These are phyloP conservation scores for Synergus gifuensis DNA, from an alignment of 2,888 invertebrate species.

Conservation along the genomic window DNA sequence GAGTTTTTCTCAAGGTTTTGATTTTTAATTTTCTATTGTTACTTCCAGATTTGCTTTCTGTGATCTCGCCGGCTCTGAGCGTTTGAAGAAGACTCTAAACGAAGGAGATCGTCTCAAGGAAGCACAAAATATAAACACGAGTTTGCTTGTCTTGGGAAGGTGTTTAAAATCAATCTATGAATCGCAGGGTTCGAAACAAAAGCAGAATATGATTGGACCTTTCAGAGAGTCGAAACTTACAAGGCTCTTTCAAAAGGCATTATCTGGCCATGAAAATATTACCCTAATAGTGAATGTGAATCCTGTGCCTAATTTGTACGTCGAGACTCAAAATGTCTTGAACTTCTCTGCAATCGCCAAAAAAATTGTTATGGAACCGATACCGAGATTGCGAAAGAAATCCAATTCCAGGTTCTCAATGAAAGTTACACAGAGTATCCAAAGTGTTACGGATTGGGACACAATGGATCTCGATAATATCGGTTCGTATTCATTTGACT, in stretches of 20 bases:
- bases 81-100: slow-evolving; percentile 89
- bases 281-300: slow-evolving; percentile 94
- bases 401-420: slow-evolving; percentile 70
- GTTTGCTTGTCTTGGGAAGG: slow-evolving; percentile 90
- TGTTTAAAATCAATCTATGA: slow-evolving; percentile 85
- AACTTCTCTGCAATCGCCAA: slow-evolving; percentile 91
- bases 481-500: slow-evolving; percentile 32
- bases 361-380: slow-evolving; percentile 79
- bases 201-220: slow-evolving; percentile 77
- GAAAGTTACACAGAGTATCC: slow-evolving; percentile 67
- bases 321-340: slow-evolving; percentile 92
- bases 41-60: slow-evolving; percentile 86
- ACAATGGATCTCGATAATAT: slow-evolving; percentile 57
- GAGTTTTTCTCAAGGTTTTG: neutral
- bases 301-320: slow-evolving; percentile 86
- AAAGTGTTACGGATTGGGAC: slow-evolving; percentile 72
- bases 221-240: slow-evolving; percentile 94
- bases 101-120: slow-evolving; percentile 90
- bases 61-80: slow-evolving; percentile 96
- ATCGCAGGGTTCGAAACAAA: slow-evolving; percentile 65
- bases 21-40: slow-evolving; percentile 47
- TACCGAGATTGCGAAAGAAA: slow-evolving; percentile 52
- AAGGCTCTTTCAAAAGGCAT: slow-evolving; percentile 88
- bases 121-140: slow-evolving; percentile 94
- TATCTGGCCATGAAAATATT: slow-evolving; percentile 86